These are phyloP conservation scores for Rhorus exstirpatorius DNA, from an alignment of 2,888 invertebrate species.

Conservation along the genomic window DNA sequence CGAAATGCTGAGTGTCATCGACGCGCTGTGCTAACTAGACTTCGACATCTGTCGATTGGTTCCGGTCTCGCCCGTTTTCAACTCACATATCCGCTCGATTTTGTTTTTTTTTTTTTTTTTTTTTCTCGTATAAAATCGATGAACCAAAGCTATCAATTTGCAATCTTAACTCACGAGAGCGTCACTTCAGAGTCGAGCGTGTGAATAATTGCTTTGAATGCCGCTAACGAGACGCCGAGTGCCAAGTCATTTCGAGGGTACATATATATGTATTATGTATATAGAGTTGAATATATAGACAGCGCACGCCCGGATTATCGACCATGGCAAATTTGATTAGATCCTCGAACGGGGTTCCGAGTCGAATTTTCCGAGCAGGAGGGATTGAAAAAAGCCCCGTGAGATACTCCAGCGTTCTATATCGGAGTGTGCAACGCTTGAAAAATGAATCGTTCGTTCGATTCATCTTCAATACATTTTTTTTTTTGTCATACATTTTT, in stretches of 20 bases:
- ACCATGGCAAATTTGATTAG: conserved; percentile 53
- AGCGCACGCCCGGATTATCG: conserved; percentile 16
- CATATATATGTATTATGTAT: conserved; percentile 21
- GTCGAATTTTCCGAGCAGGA: not conserved
- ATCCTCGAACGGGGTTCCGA: conserved; percentile 18
- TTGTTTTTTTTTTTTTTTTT: conserved; percentile 47
- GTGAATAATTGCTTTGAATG: conserved; percentile 84
- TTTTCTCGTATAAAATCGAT: conserved; percentile 20
- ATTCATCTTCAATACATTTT: too few species aligned
- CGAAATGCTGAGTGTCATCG: conserved; percentile 74
- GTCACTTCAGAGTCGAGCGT: conserved; percentile 77
- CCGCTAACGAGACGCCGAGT: conserved; percentile 83
- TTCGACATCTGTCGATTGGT: conserved; percentile 84
- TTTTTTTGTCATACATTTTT: too few species aligned
- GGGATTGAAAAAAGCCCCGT: too few species aligned
- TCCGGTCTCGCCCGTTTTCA: conserved; percentile 71
- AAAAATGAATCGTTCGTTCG: too few species aligned
- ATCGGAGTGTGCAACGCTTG: too few species aligned
- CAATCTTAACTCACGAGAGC: conserved; percentile 34
- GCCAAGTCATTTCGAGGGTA: conserved; percentile 73
- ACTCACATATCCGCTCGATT: conserved; percentile 74
- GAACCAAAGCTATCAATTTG: conserved; percentile 21
- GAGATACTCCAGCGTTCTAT: too few species aligned
- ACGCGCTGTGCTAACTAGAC: conserved; percentile 81
- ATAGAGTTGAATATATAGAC: not conserved